Evolutionary conservation across 2,888 invertebrate species (phyloP), one percentile per base, ranked within the genome.

Genomic region (Harpagoxenus sublaevis): DNA sequence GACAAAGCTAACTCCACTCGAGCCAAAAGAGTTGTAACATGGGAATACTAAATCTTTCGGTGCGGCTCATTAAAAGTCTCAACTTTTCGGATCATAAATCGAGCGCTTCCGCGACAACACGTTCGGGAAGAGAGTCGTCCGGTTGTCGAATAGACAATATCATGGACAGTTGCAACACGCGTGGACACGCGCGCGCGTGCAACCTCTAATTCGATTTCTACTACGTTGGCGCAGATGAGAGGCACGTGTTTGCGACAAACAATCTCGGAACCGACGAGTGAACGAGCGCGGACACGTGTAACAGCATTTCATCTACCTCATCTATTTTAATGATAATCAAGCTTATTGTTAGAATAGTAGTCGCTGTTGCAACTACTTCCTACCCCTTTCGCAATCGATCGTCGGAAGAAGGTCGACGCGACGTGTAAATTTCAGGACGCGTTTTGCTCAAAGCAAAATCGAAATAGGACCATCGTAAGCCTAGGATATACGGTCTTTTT

Each of bases 41-140:
- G 28, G 15, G 39, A 68, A 39, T 48, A 73, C 35, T 81, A 81
- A 81, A 81, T 81, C 79, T 73, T 73, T 81, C 79, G n/a, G 6
- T 60, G 8, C 18, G 48, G 35, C 73, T 81, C 79, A 81, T 79
- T 79, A 79, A 79, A 60, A 15, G 4, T 42, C 9, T 78, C 39
- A 18, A 12, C 57, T 23, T n/a, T 6, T 6, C 12, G 31, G 55
- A 73, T 73, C 73, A 12, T 81, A 81, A 81, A 81, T 73, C 48
- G 57, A 9, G 73, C 57, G 79, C 48, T 79, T 73, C 79, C 60
- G 71, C 23, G 79, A 73, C 79, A 48, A 12, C 71, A 35, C 12
- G 23, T 57, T 39, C 48, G 48, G 18, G 6, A 23, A 45, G 18
- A 71, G 31, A 31, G 39, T 79, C 70, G 18, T 39, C 12, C 48